Base-by-base conservation (phyloP, 2,113 vertebrate species). In the Petroica traversi region DNA sequence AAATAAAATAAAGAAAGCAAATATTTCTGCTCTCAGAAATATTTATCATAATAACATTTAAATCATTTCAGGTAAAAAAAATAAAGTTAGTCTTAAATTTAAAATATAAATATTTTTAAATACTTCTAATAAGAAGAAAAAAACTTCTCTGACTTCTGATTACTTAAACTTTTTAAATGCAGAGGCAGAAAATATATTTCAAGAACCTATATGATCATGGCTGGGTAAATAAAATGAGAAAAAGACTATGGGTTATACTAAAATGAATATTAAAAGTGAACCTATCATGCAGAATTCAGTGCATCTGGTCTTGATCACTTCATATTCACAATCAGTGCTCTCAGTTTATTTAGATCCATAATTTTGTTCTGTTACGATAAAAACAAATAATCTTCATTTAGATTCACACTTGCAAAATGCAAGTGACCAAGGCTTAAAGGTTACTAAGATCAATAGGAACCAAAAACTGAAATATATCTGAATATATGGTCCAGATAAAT, bases 131-230 rank as follows among this genome's bases (percentile, higher is more conserved):
- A 28, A 22, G 46, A 9, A 6, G 1, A 54, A 23, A 11, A 55
- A 26, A 9, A 4, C 0, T 2, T 9, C 26, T 54, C 23, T 54
- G 28, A 12, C 9, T 7, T 55, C n/a, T 55, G 41, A 31, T 69
- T 73, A 62, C 38, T 52, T 86, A 57, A 69, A 71, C 8, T 26
- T 80, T 29, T 43, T 88, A 55, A 52, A 40, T 84, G 85, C 46
- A 81, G 51, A 81, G 33, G 43, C 6, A 43, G 18, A 24, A 71
- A 78, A 55, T 20, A 31, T 0, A 63, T 23, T 41, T 89, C 29
- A 55, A 84, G 24, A 77, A 69, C 36, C 69, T 69, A 45, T 16
- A 45, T 34, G 25, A 19, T 57, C 55, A n/a, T 46, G 9, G 10
- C 24, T 89, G 68, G 8, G 14, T 66, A 25, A 67, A 51, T 25